Base-by-base conservation (phyloP, 2,888 invertebrate genomes). In the Heliconius sara region DNA sequence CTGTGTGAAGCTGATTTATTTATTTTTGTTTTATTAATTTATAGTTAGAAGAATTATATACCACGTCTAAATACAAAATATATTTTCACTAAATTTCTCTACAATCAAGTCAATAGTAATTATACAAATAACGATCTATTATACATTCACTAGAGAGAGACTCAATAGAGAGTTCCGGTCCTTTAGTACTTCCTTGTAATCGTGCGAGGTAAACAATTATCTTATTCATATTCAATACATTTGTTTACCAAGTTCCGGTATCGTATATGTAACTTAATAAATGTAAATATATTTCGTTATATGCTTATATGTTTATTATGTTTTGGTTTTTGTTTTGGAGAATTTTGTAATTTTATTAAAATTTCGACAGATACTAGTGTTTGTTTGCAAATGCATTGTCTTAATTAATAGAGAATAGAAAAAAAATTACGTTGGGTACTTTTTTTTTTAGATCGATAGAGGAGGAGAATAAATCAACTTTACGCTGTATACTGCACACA, bases 121-220 rank as follows among this genome's bases (percentile, higher is more conserved):
- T 22, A 30, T 52, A 71, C 47, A 71, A 52, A 30, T 71, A 19
- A 22, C 71, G 30, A 71, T 47, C 12, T 71, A 52, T 71, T 52
- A 27, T 30, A 27, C 47, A 71, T 52, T 71, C 71, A 47, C 27
- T 39, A 22, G 22, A 52, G 16, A 47, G 10, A 60, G 10, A 70
- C 13, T 27, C 71, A 71, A 47, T 27, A 72, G 57, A 57, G 12
- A 72, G n/a, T 34, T 72, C 72, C 72, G 72, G 72, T 72, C 57
- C 30, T 72, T 57, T 9, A 71, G 16, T 30, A 72, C 72, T 72
- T 72, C 72, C 57, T 72, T 30, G 57, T 47, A 30, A 30, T 57
- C 22, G 57, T 57, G 57, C 19, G 22, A 30, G 52, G 57, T 57
- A 71, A 71, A 57, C 72, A 72, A 72, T 72, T 72, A 57, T 57